These are phyloP conservation scores for Capitulum mitella DNA, from an alignment of 2,888 invertebrate genomes.

Conservation along the genomic window DNA sequence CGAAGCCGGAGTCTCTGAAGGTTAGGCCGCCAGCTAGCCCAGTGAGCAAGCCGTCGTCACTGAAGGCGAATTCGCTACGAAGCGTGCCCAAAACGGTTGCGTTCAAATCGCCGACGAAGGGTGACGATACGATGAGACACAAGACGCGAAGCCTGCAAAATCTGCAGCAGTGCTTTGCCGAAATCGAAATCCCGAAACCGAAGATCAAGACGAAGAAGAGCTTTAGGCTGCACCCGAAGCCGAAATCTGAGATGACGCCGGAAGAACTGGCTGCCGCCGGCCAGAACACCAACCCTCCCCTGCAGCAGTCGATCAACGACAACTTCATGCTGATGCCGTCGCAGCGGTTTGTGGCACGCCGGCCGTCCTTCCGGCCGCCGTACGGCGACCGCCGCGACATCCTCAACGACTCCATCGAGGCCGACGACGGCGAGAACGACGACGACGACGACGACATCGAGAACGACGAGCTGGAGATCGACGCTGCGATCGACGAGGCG, in stretches of 20 bases:
- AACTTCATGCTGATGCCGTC: not conserved
- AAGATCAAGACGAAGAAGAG: constrained; percentile 9
- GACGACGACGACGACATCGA: not conserved
- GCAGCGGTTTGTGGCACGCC: not conserved
- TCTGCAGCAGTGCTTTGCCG: constrained; percentile 1
- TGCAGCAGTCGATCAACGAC: constrained; percentile 18
- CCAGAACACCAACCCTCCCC: not conserved
- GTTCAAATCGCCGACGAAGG: not conserved
- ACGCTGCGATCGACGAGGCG: not conserved
- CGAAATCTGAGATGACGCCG: not conserved
- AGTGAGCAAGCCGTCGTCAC: not conserved
- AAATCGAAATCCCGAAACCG: not conserved
- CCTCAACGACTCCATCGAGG: constrained; percentile 9
- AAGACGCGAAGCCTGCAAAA: constrained; percentile 2
- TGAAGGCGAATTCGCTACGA: not conserved
- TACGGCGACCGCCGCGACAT: not conserved
- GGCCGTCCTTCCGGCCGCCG: not conserved
- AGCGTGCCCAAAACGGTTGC: not conserved
- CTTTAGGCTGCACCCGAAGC: constrained; percentile 3
- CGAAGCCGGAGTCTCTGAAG: not conserved
- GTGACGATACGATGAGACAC: not conserved
- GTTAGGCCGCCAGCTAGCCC: not conserved
- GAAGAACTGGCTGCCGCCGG: not conserved
- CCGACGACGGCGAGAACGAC: not conserved
- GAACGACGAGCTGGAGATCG: constrained; percentile 18